Conservation (phyloP, 1,140 invertebrate genomes). For the Dufourea novaeangliae region DNA sequence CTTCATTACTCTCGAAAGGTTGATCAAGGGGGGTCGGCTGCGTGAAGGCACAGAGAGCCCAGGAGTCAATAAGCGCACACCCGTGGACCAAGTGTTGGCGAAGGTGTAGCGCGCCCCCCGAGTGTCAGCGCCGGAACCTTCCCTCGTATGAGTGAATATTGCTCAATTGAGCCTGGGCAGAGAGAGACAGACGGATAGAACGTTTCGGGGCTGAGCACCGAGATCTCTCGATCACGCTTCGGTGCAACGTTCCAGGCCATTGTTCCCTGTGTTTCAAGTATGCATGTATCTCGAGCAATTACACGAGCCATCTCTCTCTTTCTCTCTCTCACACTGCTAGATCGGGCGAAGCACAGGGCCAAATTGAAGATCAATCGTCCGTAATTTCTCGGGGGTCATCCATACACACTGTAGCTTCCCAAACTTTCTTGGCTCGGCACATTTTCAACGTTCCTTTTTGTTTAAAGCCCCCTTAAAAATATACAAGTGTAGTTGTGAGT, state of each 20-base stretch:
- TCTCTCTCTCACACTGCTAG: no score
- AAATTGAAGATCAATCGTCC: background rate
- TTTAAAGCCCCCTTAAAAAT: no score
- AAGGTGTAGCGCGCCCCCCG: slow-evolving; percentile 25
- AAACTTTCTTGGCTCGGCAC: no score
- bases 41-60: background rate
- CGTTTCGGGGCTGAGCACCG: slow-evolving; percentile 22
- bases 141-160: slow-evolving; percentile 42
- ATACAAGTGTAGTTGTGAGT: no score
- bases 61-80: slow-evolving; percentile 51
- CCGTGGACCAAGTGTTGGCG: slow-evolving; percentile 35
- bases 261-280: slow-evolving; percentile 4
- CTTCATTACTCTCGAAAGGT: slow-evolving; percentile 50
- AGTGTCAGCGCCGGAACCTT: slow-evolving; percentile 37
- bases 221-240: slow-evolving; percentile 8
- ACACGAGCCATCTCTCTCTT: no score
- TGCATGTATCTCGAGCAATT: background rate
- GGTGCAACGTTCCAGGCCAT: background rate
- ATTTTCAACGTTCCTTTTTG: no score
- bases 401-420: no score
- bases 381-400: no score
- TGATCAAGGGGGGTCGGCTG: slow-evolving; percentile 39
- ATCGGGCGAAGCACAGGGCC: no score
- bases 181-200: no score
- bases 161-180: slow-evolving; percentile 32